Evolutionary conservation across 2,113 vertebrate species (phyloP).

Genomic region (Chlorodrepanis virens): DNA sequence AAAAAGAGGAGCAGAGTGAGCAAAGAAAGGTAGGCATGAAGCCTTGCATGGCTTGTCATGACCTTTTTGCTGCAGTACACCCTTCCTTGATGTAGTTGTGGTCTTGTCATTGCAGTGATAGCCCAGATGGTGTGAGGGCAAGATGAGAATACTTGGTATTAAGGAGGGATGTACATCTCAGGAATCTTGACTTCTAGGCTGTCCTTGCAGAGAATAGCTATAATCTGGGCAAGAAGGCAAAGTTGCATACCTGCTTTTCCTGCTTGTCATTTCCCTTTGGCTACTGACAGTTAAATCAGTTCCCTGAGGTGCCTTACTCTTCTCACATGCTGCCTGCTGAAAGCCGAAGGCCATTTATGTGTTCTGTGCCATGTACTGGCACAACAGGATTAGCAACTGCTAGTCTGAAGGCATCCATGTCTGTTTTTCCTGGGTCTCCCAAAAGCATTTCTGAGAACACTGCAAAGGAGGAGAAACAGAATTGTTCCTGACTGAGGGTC

Average conservation of each 20-base stretch:
- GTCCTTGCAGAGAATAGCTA: neutral
- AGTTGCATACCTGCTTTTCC: neutral
- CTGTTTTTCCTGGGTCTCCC: neutral
- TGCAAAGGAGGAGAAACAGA: neutral
- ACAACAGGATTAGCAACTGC: neutral
- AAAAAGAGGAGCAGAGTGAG: neutral
- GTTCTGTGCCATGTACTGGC: neutral
- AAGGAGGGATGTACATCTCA: neutral
- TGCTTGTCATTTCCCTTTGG: neutral
- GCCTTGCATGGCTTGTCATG: neutral
- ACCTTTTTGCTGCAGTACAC: neutral
- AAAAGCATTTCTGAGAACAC: neutral
- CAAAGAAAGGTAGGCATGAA: neutral
- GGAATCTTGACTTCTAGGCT: neutral
- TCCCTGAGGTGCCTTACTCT: neutral
- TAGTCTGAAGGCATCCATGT: accelerated
- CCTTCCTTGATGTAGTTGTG: neutral
- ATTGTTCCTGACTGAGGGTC: neutral
- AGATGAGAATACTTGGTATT: neutral
- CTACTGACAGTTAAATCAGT: neutral
- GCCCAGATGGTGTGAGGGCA: neutral
- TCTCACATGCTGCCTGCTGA: neutral
- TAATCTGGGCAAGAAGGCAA: neutral
- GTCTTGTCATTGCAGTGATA: neutral
- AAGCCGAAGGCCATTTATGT: neutral